Base-by-base conservation (phyloP, 2,888 invertebrate species). In the Pristionchus arcanus region DNA sequence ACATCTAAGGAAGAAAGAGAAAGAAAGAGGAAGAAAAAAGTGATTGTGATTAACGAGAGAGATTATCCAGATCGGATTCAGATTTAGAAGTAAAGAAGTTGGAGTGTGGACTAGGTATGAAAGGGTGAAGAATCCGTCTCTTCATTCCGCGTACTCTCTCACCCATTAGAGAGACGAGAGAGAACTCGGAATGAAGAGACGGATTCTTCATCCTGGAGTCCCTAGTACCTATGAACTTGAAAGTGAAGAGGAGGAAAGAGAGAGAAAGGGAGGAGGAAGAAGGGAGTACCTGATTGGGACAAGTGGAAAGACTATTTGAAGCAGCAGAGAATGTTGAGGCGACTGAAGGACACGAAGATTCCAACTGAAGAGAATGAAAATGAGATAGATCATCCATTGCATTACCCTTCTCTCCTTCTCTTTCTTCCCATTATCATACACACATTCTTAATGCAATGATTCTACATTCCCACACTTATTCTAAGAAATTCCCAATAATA, bases 281-380 rank as follows among this genome's bases (percentile, higher is more conserved):
- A 53, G 37, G 31, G 16, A 34, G 21, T 31, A 86, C 86, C 86
- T 86, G 86, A 71, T 28, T 53, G 21, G 87, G 68, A 49, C n/a
- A 87, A 16, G 71, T 87, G 25, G 87, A 87, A 11, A 87, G 71
- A 42, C 49, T 68, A 21, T 87, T 87, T 28, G 89, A 84, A 21
- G 90, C 91, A 28, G 66, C 19, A 0, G 87, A 28, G 55, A 91
- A 91, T 3, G 91, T 90, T 7, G 89, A 28, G 3, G 90, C 83
- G 4, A 86, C 91, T 15, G 55, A 55, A 4, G 90, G 87, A 91
- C 84, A 81, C 15, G 90, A 83, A 9, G 83, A 66, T 63, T 91
- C 91, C 37, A 91, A 74, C 91, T 91, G 63, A 66, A 87, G 2
- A 68, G 9, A 68, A 2, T 28, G 42, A 42, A 5, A 42, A 3